Conservation (phyloP, 2,888 invertebrate genomes). For the Stenodera caucasica region DNA sequence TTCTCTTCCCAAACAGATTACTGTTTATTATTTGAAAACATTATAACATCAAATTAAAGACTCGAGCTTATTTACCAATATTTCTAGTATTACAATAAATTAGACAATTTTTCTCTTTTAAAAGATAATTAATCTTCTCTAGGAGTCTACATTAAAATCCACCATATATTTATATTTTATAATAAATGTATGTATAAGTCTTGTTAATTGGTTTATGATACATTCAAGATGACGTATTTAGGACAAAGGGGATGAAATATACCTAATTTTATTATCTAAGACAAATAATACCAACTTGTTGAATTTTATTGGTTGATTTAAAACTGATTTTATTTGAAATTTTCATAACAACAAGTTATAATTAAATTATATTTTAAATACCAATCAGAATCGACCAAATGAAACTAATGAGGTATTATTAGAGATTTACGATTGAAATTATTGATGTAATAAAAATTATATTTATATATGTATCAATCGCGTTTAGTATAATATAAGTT, state of each 20-base stretch:
- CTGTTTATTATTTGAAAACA: background rate
- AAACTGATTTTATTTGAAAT: too few species aligned
- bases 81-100: background rate
- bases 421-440: background rate
- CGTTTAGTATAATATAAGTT: too few species aligned
- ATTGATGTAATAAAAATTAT: background rate
- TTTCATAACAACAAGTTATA: too few species aligned
- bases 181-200: background rate
- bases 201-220: background rate
- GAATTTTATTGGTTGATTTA: too few species aligned
- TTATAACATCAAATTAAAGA: background rate
- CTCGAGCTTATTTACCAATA: background rate
- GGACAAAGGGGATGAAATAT: background rate
- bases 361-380: too few species aligned
- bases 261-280: background rate
- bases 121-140: background rate
- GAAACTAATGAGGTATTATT: background rate
- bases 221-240: background rate
- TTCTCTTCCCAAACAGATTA: background rate
- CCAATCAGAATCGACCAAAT: too few species aligned
- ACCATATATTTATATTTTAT: background rate
- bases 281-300: too few species aligned
- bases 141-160: background rate
- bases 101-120: too few species aligned
- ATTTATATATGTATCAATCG: too few species aligned